Evolutionary conservation across 64 coral and sea anemone genomes (phyloP).

Genomic region (Dendrophyllia cribrosa): DNA sequence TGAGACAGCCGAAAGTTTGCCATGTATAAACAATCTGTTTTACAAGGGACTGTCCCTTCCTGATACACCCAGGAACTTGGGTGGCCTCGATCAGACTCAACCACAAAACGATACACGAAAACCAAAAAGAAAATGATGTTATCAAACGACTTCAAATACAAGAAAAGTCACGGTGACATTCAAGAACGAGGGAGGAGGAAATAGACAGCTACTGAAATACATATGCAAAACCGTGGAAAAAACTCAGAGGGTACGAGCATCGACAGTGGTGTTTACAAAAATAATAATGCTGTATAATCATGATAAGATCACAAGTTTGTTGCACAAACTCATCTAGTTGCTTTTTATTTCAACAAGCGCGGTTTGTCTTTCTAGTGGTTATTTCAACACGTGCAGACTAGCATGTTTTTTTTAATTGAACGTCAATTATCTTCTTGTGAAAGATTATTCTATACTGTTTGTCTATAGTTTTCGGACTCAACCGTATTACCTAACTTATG

Average conservation of each 20-base stretch:
- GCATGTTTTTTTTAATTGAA: no score
- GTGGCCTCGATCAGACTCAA: background rate
- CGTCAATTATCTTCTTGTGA: no score
- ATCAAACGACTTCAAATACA: background rate
- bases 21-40: background rate
- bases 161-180: background rate
- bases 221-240: background rate
- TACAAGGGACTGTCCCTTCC: background rate
- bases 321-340: slow-evolving; percentile 14
- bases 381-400: background rate
- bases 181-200: background rate
- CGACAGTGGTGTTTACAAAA: background rate
- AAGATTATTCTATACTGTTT: no score
- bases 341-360: background rate
- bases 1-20: no score
- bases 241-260: background rate
- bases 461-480: no score
- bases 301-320: slow-evolving; percentile 45
- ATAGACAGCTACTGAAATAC: background rate
- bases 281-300: slow-evolving; percentile 21
- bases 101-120: background rate
- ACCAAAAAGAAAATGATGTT: background rate
- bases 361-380: background rate
- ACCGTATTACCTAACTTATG: no score
- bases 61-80: background rate